Evolutionary conservation across 2,113 vertebrate genomes (phyloP), one percentile per base, ranked within the genome.

Genomic region (Rhadina sibilatrix): DNA sequence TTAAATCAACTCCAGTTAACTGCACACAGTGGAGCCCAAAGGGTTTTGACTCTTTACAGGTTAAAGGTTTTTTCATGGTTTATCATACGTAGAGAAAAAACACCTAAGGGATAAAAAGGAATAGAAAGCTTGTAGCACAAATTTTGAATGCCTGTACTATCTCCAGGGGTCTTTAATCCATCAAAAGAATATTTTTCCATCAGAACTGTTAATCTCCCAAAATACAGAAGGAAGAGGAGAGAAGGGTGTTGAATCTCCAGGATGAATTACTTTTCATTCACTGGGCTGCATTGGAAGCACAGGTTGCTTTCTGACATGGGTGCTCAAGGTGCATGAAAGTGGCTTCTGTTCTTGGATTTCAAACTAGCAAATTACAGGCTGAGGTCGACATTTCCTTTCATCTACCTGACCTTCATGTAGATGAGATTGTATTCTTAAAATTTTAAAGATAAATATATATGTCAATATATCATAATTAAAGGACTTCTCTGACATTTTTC

Each of bases 101-200:
- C 61, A 93, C 3, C 1, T 80, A 87, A 61, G 44, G 50, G 57
- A 92, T 93, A 90, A 82, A 92, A 91, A 94, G 16, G 61, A 61
- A 89, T 87, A 74, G 95, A 92, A 92, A 70, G 11, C 50, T 68
- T 83, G 60, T 44, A 78, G 49, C 46, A 81, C 37, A 63, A 90
- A 89, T 76, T 90, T 52, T 69, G 44, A 30, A 63, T 89, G 91
- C 69, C 74, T 91, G 60, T 77, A 24, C 35, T 78, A 37, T 86
- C 83, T 90, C 83, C 72, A 93, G 87, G 64, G 72, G 38, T 83
- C 54, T 20, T 82, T 96, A 93, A 97, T 95, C 65, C 70, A 82
- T 25, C 40, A 63, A 86, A 92, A 74, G 13, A 30, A 37, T 76
- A n/a, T 81, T 87, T 87, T 87, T 72, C 54, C 38, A 77, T 94